Percentiles rank a stretch among this genome's conserved stretches.
Evolutionary conservation across 2,113 vertebrate species (phyloP).

Genomic region (Pipra filicauda): DNA sequence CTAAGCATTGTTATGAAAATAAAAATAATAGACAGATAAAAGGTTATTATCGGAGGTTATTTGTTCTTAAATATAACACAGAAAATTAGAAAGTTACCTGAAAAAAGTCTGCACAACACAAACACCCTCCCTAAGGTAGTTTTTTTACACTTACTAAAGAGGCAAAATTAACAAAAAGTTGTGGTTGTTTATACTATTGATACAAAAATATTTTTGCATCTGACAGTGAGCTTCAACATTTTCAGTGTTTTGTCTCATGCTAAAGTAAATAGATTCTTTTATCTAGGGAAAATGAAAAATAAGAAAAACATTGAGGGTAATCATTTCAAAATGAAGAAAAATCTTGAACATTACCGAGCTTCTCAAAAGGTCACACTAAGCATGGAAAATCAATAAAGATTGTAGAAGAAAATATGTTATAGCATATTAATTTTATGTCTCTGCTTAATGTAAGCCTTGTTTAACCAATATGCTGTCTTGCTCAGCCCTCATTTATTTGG

Average conservation of each 20-base stretch:
- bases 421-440: neutral
- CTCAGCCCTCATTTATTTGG: neutral
- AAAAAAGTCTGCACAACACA: neutral
- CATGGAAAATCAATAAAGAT: neutral
- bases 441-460: neutral
- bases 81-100: neutral
- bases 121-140: neutral
- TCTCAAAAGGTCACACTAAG: neutral
- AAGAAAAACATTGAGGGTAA: neutral
- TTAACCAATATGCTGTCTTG: neutral
- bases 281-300: neutral
- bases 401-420: neutral
- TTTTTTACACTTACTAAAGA: neutral
- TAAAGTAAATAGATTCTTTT: neutral
- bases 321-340: neutral
- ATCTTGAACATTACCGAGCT: neutral
- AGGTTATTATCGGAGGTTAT: neutral
- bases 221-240: neutral
- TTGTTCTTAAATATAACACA: neutral
- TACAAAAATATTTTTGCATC: neutral
- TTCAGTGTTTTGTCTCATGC: neutral
- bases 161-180: neutral
- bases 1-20: neutral
- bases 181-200: neutral
- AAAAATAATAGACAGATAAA: neutral